phyloP scores from a whole-genome alignment of 2,888 invertebrate genomes.

The Drosophila stalkeri region DNA sequence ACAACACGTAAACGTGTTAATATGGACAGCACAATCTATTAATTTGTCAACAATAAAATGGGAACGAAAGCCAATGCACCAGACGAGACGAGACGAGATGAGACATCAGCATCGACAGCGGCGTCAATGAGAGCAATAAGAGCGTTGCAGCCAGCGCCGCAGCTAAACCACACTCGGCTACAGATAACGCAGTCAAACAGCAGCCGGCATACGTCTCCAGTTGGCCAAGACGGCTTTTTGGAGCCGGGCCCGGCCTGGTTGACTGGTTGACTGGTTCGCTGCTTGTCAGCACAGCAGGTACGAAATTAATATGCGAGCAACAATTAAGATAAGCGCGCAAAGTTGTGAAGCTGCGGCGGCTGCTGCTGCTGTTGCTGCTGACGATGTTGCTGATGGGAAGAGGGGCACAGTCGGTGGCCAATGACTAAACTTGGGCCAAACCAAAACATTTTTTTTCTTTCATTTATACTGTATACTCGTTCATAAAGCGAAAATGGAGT shows the following conservation, averaged over 20 bases:
- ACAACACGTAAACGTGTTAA: constrained; percentile 81
- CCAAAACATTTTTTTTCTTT: constrained; percentile 25
- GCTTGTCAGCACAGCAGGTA: constrained; percentile 80
- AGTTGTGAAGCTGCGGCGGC: constrained; percentile 67
- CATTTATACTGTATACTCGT: neutral
- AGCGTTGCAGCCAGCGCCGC: neutral
- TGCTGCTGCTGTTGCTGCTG: neutral
- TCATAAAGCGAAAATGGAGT: neutral
- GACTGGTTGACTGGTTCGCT: constrained; percentile 52
- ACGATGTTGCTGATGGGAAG: constrained; percentile 17
- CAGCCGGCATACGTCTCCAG: constrained; percentile 29
- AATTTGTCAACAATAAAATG: constrained; percentile 83
- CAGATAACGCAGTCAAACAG: constrained; percentile 49
- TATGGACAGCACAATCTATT: constrained; percentile 83
- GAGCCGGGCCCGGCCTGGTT: constrained; percentile 27
- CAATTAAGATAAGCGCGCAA: constrained; percentile 83
- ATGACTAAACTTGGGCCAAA: constrained; percentile 54
- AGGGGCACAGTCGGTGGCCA: constrained; percentile 77
- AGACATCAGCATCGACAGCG: constrained; percentile 41
- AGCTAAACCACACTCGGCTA: constrained; percentile 6
- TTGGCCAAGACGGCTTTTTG: constrained; percentile 30
- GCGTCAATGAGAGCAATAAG: constrained; percentile 53
- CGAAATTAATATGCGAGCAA: constrained; percentile 84
- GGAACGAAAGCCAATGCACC: constrained; percentile 50
- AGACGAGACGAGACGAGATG: constrained; percentile 15